Evolutionary conservation across 2,888 invertebrate species (phyloP).

Genomic region (Agonum fuliginosum): DNA sequence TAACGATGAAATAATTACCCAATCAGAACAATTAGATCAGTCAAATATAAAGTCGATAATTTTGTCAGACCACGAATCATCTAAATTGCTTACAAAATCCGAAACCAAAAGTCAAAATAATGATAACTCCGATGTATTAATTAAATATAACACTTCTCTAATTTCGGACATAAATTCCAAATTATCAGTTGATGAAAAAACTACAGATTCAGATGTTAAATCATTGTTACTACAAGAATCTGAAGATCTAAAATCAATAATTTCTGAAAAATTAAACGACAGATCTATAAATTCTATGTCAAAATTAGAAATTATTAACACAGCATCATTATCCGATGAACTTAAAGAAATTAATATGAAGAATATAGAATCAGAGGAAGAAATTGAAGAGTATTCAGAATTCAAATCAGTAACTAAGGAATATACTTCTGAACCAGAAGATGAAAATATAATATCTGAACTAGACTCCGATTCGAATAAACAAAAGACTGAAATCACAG

Average conservation of each 20-base stretch:
- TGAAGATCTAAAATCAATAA: background rate
- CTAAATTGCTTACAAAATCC: background rate
- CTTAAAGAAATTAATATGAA: background rate
- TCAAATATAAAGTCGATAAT: conserved; percentile 3
- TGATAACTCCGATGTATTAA: conserved; percentile 2
- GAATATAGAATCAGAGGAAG: background rate
- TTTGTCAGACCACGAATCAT: background rate
- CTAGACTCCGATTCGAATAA: background rate
- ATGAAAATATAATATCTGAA: conserved; percentile 1
- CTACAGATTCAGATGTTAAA: conserved; percentile 13
- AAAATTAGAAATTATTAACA: conserved; percentile 3
- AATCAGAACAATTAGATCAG: conserved; percentile 11
- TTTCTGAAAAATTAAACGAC: background rate
- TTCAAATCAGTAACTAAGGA: conserved; percentile 4
- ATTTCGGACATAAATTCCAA: background rate
- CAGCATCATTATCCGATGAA: background rate
- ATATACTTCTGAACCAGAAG: background rate
- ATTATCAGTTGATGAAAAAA: background rate
- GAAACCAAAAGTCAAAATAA: background rate
- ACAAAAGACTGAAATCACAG: background rate
- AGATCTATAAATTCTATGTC: no score
- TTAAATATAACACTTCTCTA: background rate
- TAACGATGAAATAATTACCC: background rate
- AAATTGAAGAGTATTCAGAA: background rate
- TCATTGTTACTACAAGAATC: background rate